phyloP scores from a whole-genome alignment of 2,797 vertebrate genomes.

The Enteromius mattozi region DNA sequence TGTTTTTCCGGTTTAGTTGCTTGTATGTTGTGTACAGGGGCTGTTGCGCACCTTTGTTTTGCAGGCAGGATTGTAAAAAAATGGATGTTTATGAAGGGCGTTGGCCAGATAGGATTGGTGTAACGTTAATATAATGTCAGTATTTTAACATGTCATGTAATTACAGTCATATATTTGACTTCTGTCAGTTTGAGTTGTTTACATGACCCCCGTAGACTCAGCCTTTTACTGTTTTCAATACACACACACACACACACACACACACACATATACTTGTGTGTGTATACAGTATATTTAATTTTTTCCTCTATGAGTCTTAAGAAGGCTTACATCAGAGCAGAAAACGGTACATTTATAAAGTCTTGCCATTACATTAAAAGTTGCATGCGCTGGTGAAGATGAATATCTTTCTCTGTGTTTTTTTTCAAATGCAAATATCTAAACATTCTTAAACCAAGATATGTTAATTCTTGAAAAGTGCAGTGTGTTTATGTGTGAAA shows the following conservation, averaged over 20 bases:
- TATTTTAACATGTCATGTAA: not conserved
- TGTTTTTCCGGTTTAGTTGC: not conserved
- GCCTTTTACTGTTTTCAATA: not conserved
- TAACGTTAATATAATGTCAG: not conserved
- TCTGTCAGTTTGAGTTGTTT: not conserved
- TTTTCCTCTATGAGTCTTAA: not conserved
- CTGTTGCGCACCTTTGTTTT: not conserved
- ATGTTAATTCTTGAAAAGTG: not conserved
- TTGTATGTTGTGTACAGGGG: not conserved
- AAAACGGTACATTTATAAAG: not conserved
- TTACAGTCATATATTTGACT: not conserved
- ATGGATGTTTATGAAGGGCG: conserved; percentile 22
- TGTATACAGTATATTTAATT: too few relatives aligned
- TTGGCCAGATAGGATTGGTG: conserved; percentile 7
- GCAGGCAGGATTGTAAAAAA: not conserved
- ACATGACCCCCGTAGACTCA: not conserved
- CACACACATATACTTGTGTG: not conserved
- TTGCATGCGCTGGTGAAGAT: not conserved
- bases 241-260: not conserved
- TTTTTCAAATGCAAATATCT: not conserved
- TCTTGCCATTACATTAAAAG: not conserved
- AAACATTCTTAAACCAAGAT: not conserved
- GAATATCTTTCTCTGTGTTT: too few relatives aligned
- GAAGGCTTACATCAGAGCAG: not conserved
- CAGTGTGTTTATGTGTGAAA: not conserved